phyloP scores from a whole-genome alignment of 2,113 vertebrate genomes.

The Oncorhynchus nerka region DNA sequence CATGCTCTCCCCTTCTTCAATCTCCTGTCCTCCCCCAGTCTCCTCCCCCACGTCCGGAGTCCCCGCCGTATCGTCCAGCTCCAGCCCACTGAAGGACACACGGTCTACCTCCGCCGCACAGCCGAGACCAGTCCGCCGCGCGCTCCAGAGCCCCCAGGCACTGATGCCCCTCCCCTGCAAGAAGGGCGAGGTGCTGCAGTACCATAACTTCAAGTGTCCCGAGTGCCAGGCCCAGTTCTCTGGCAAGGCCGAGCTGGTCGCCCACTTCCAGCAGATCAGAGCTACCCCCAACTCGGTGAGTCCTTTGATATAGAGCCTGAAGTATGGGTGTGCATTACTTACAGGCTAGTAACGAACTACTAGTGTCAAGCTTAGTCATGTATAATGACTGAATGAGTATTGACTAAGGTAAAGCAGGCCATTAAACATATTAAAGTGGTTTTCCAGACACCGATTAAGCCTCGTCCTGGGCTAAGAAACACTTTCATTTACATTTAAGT shows the following conservation, averaged over 20 bases:
- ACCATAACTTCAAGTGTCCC: constrained; percentile 86
- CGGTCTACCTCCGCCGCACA: constrained; percentile 41
- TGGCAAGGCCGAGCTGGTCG: constrained; percentile 82
- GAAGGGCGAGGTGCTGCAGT: constrained; percentile 73
- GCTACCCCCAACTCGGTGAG: constrained; percentile 69
- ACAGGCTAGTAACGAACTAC: too few relatives aligned
- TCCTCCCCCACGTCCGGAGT: constrained; percentile 47
- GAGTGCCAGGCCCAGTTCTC: constrained; percentile 89
- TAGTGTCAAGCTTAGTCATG: too few relatives aligned
- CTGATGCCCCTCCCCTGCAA: constrained; percentile 79
- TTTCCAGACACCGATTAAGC: too few relatives aligned
- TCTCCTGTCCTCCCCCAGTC: constrained; percentile 69
- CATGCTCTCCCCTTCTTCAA: constrained; percentile 66
- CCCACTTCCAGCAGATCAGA: constrained; percentile 86
- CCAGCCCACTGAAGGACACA: constrained; percentile 72
- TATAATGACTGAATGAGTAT: too few relatives aligned
- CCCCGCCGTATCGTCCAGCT: constrained; percentile 36
- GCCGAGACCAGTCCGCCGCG: constrained; percentile 63
- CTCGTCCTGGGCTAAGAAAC: too few relatives aligned
- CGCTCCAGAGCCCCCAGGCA: constrained; percentile 70
- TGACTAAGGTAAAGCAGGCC: too few relatives aligned
- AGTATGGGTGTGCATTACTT: too few relatives aligned
- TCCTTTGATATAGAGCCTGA: background rate
- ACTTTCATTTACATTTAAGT: too few relatives aligned
- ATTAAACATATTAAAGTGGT: too few relatives aligned